phyloP scores from a whole-genome alignment of 1,140 invertebrate species.

The Cydia fagiglandana region DNA sequence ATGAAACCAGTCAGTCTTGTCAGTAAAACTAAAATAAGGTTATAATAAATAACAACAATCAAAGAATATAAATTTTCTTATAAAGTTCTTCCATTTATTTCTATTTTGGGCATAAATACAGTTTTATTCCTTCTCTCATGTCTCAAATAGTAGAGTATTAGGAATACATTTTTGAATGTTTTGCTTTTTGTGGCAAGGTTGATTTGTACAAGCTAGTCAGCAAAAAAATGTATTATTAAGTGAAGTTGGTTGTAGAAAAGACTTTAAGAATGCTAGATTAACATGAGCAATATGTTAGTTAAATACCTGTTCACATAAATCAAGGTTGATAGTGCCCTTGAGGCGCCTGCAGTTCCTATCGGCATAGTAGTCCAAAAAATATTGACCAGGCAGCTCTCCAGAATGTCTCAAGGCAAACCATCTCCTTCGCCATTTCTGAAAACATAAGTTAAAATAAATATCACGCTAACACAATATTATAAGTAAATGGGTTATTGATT shows the following conservation, averaged over 20 bases:
- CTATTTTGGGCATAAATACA: too few species aligned
- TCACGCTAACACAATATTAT: constrained; percentile 40
- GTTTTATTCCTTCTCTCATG: too few species aligned
- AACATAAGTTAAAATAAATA: constrained; percentile 49
- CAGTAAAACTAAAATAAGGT: too few species aligned
- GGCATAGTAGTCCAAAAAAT: constrained; percentile 95
- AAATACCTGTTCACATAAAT: constrained; percentile 94
- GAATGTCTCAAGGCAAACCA: constrained; percentile 95
- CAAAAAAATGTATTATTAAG: too few species aligned
- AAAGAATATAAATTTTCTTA: too few species aligned
- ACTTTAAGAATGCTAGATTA: neutral
- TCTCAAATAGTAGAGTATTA: too few species aligned
- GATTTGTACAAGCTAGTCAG: too few species aligned
- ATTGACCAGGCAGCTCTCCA: constrained; percentile 94
- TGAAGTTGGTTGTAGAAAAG: neutral
- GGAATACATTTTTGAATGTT: too few species aligned
- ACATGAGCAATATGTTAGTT: neutral
- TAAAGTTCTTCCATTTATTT: too few species aligned
- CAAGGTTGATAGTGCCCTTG: constrained; percentile 95
- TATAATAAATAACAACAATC: too few species aligned
- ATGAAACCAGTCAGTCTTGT: neutral
- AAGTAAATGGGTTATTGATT: constrained; percentile 1
- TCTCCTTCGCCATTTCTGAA: constrained; percentile 94
- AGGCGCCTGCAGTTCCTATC: constrained; percentile 91
- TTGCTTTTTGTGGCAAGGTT: too few species aligned